A percentile compares a stretch with the other conserved stretches of the same genome.
phyloP scores from a whole-genome alignment of 1,140 invertebrate genomes.

The Meloidogyne chitwoodi region DNA sequence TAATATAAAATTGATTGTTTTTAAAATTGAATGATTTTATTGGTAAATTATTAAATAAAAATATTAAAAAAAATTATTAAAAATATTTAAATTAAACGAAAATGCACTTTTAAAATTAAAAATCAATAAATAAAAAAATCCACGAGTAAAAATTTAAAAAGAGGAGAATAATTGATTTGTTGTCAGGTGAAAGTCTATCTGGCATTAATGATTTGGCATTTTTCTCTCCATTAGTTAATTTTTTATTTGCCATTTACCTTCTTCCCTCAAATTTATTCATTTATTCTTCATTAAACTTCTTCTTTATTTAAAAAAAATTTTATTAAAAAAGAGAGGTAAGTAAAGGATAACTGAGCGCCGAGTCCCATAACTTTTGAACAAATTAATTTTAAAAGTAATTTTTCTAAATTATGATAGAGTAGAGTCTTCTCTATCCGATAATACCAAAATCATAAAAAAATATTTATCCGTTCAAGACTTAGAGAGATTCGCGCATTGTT shows the following conservation, averaged over 20 bases:
- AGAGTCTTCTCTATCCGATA: too few species aligned
- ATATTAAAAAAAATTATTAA: too few species aligned
- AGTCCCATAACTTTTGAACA: too few species aligned
- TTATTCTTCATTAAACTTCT: background rate
- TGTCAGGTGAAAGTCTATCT: too few species aligned
- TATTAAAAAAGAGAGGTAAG: background rate
- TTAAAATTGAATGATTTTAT: background rate
- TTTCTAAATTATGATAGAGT: too few species aligned
- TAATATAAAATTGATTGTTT: background rate
- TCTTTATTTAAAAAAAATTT: background rate
- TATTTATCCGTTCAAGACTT: background rate
- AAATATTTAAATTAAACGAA: too few species aligned
- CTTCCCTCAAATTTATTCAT: background rate
- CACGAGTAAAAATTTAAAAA: too few species aligned
- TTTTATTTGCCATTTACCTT: background rate
- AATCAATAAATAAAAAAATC: too few species aligned
- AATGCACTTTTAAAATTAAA: too few species aligned
- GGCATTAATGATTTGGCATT: background rate
- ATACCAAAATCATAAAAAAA: background rate
- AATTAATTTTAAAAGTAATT: too few species aligned
- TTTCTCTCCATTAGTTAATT: background rate
- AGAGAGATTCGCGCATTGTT: background rate
- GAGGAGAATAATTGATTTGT: background rate
- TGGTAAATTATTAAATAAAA: too few species aligned
- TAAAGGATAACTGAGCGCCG: too few species aligned